Conservation (phyloP, 2,888 invertebrate genomes). For the Phytoseiulus persimilis region DNA sequence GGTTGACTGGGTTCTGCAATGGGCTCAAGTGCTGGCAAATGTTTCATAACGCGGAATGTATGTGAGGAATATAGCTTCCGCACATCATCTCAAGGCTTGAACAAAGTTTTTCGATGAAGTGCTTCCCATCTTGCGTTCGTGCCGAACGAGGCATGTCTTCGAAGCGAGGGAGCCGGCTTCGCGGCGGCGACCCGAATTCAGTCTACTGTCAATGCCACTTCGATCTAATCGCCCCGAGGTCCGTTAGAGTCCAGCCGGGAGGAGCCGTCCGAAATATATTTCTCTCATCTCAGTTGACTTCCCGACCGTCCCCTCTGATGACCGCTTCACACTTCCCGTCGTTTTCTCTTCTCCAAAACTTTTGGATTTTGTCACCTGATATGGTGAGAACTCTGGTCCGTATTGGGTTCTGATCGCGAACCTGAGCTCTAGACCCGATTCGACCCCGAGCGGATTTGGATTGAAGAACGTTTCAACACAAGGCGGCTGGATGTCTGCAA, state of each 20-base stretch:
- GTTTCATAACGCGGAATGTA: no score
- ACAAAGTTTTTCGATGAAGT: no score
- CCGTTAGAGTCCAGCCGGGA: not conserved
- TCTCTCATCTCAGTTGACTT: not conserved
- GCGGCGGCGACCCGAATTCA: not conserved
- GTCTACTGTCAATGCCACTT: not conserved
- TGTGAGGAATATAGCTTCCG: no score
- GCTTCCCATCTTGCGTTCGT: no score
- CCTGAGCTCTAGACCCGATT: not conserved
- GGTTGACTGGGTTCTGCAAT: no score
- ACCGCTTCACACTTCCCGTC: not conserved
- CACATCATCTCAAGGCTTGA: no score
- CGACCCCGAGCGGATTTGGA: not conserved
- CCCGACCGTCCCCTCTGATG: not conserved
- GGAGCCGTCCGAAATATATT: not conserved
- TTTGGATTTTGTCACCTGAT: not conserved
- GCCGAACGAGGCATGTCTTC: no score
- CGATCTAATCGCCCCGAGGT: not conserved
- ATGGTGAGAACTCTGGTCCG: not conserved
- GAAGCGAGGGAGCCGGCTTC: no score
- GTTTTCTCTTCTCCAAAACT: not conserved
- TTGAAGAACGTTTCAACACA: not conserved
- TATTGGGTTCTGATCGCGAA: not conserved
- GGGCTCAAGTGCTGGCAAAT: no score
- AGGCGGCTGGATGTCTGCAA: not conserved